These are phyloP conservation scores for Desmophyllum pertusum DNA, from an alignment of 92 coral and sea anemone species.

Conservation along the genomic window DNA sequence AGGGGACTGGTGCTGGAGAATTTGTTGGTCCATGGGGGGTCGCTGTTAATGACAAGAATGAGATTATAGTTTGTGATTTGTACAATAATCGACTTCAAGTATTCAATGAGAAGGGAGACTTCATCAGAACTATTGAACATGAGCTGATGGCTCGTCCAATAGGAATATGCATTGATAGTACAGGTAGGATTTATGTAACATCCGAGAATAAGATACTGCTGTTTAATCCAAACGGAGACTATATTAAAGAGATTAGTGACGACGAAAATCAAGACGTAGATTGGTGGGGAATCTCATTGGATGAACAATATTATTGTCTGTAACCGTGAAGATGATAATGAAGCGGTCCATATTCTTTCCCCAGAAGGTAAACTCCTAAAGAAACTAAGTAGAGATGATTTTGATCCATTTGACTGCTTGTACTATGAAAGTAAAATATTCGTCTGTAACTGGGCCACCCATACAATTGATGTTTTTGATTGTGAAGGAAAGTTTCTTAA, in stretches of 20 bases:
- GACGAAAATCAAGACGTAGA: neutral
- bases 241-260: neutral
- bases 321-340: neutral
- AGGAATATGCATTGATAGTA: neutral
- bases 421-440: constrained; percentile 38
- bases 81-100: constrained; percentile 55
- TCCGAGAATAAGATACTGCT: constrained; percentile 3
- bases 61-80: constrained; percentile 49
- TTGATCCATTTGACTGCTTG: constrained; percentile 46
- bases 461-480: neutral
- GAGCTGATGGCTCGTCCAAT: neutral
- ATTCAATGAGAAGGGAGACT: constrained; percentile 41
- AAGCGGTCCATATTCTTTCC: neutral
- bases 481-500: constrained; percentile 27
- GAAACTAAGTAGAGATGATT: constrained; percentile 1
- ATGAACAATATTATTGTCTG: constrained; percentile 18
- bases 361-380: neutral
- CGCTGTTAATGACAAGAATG: constrained; percentile 39
- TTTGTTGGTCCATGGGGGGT: constrained; percentile 48
- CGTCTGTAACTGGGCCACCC: constrained; percentile 33
- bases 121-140: constrained; percentile 44
- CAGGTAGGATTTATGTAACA: neutral
- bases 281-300: neutral
- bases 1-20: neutral
- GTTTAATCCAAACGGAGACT: neutral